Conservation (phyloP, 2,888 invertebrate genomes). For the Drosophila melanosoma region DNA sequence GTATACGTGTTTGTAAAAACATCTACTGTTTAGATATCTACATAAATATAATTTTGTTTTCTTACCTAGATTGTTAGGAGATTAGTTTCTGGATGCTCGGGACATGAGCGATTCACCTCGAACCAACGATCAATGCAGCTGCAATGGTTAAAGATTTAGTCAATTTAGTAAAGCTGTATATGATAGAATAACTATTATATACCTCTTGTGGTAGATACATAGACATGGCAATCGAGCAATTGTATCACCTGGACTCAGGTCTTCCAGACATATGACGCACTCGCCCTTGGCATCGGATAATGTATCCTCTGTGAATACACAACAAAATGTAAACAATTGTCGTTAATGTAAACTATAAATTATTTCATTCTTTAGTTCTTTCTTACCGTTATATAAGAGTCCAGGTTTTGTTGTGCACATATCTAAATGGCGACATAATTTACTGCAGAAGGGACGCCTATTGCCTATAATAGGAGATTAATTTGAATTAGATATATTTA, state of each 20-base stretch:
- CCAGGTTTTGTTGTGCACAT: slow-evolving; percentile 99
- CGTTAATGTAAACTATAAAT: background rate
- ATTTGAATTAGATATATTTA: background rate
- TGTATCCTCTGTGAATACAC: slow-evolving; percentile 92
- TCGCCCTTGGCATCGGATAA: slow-evolving; percentile 98
- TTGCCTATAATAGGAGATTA: slow-evolving; percentile 88
- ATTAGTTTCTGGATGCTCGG: slow-evolving; percentile 94
- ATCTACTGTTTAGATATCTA: background rate
- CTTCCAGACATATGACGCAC: slow-evolving; percentile 99
- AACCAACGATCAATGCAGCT: slow-evolving; percentile 99
- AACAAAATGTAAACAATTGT: background rate
- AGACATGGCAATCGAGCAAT: slow-evolving; percentile 99
- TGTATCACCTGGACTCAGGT: slow-evolving; percentile 96
- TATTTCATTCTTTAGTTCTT: background rate
- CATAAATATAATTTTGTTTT: background rate
- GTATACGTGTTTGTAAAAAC: background rate
- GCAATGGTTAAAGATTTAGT: slow-evolving; percentile 89
- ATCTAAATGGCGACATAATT: slow-evolving; percentile 99
- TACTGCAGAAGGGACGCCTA: no score
- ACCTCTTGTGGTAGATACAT: slow-evolving; percentile 99
- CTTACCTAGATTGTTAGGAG: slow-evolving; percentile 47
- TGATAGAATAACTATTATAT: background rate
- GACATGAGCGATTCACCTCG: slow-evolving; percentile 99
- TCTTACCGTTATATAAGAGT: slow-evolving; percentile 98
- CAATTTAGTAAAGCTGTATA: background rate